Evolutionary conservation across 1,140 invertebrate species (phyloP).

Genomic region (Radopholus similis): DNA sequence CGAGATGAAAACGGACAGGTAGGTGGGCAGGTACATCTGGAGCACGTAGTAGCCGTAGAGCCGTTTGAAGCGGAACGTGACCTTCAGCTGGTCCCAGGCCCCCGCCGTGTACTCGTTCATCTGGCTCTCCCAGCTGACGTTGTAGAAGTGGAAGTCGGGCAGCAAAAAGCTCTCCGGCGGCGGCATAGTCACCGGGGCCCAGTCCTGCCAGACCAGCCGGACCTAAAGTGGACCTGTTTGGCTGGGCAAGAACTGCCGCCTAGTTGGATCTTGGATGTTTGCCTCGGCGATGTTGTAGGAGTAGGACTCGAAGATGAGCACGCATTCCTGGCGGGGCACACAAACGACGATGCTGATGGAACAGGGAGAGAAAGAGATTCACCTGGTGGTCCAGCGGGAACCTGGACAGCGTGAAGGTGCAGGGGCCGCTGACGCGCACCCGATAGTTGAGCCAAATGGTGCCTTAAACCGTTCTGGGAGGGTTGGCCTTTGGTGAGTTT

Average conservation of each 20-base stretch:
- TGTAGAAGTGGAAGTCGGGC: conserved; percentile 59
- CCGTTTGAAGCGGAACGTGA: conserved; percentile 61
- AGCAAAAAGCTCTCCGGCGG: conserved; percentile 44
- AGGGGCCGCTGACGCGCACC: conserved; percentile 55
- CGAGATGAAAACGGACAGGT: conserved; percentile 45
- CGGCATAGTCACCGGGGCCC: conserved; percentile 57
- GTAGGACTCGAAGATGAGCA: conserved; percentile 39
- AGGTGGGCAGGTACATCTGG: conserved; percentile 60
- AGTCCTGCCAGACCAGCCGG: conserved; percentile 49
- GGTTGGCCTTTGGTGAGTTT: conserved; percentile 26
- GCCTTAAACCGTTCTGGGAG: conserved; percentile 5
- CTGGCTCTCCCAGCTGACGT: conserved; percentile 48
- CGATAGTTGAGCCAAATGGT: conserved; percentile 59
- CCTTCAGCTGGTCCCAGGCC: conserved; percentile 60
- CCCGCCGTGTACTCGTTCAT: conserved; percentile 55
- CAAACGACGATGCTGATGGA: background rate
- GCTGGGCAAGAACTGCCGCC: no score
- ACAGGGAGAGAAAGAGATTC: conserved; percentile 12
- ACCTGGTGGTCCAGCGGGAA: conserved; percentile 54
- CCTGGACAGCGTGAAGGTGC: conserved; percentile 48
- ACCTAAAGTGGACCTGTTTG: conserved; percentile 15
- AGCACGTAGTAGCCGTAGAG: conserved; percentile 60
- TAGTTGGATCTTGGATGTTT: background rate
- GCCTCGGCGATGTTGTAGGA: conserved; percentile 48
- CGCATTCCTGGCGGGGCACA: conserved; percentile 37